Percentiles rank a stretch among this genome's conserved stretches.
Evolutionary conservation across 1,140 invertebrate species (phyloP).

Genomic region (Bombus waltoni): DNA sequence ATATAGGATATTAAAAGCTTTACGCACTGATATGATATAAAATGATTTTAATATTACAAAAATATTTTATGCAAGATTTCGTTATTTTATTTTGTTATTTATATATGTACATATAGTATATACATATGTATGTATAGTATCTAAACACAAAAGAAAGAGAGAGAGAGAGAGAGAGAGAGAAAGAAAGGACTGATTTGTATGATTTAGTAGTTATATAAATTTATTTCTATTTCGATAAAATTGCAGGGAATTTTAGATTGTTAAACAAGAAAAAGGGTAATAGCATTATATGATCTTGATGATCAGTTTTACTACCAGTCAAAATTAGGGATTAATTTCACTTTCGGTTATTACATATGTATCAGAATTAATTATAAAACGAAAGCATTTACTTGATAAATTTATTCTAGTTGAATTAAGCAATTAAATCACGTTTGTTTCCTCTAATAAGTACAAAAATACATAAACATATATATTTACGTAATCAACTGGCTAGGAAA

Average conservation of each 20-base stretch:
- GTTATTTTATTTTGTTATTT: background rate
- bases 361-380: background rate
- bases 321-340: background rate
- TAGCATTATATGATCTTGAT: background rate
- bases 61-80: background rate
- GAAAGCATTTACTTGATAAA: background rate
- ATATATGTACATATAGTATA: background rate
- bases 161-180: too few species aligned
- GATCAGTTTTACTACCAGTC: background rate
- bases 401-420: background rate
- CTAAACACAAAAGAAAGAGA: background rate
- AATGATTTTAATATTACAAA: background rate
- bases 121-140: background rate
- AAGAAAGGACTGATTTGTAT: background rate
- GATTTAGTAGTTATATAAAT: background rate
- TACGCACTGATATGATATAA: background rate
- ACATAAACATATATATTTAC: slow-evolving; percentile 6
- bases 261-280: background rate
- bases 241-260: background rate
- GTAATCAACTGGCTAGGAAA: slow-evolving; percentile 13
- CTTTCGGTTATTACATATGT: background rate
- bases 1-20: background rate
- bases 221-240: background rate
- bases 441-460: background rate
- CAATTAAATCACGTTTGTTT: background rate